These are phyloP conservation scores for Periphyllus acericola DNA, from an alignment of 2,888 invertebrate genomes.

Conservation along the genomic window DNA sequence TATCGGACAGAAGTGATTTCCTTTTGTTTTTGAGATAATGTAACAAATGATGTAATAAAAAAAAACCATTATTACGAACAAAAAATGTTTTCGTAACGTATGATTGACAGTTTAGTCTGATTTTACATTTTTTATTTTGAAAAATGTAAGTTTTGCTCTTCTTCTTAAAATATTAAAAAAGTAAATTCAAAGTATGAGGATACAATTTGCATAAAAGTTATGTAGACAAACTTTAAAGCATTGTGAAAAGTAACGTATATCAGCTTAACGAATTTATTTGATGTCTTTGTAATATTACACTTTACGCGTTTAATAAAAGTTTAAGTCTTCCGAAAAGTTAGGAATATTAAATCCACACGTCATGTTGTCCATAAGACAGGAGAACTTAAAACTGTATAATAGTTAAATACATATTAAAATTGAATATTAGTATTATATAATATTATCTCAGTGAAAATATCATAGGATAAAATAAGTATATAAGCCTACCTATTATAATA, in stretches of 20 bases:
- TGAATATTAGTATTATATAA: not conserved
- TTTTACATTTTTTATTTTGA: conserved; percentile 9
- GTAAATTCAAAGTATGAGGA: not conserved
- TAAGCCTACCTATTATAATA: too few species aligned
- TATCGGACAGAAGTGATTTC: conserved; percentile 9
- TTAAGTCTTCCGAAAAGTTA: conserved; percentile 9
- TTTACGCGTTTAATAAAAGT: conserved; percentile 16
- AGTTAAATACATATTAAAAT: too few species aligned
- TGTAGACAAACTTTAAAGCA: conserved; percentile 11
- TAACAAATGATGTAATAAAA: conserved; percentile 1
- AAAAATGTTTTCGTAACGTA: not conserved
- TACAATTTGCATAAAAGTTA: not conserved
- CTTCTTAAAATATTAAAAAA: conserved; percentile 7
- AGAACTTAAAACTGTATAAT: not conserved
- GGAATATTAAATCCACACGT: conserved; percentile 6
- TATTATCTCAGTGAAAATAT: not conserved
- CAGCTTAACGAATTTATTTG: conserved; percentile 8
- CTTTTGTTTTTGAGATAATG: not conserved
- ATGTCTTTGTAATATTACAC: not conserved
- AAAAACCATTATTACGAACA: not conserved
- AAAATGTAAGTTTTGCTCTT: not conserved
- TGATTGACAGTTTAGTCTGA: conserved; percentile 36
- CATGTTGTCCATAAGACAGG: not conserved
- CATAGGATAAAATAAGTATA: not conserved
- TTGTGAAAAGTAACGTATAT: not conserved